Conservation (phyloP, 2,888 invertebrate species). For the Helicoverpa assulta region DNA sequence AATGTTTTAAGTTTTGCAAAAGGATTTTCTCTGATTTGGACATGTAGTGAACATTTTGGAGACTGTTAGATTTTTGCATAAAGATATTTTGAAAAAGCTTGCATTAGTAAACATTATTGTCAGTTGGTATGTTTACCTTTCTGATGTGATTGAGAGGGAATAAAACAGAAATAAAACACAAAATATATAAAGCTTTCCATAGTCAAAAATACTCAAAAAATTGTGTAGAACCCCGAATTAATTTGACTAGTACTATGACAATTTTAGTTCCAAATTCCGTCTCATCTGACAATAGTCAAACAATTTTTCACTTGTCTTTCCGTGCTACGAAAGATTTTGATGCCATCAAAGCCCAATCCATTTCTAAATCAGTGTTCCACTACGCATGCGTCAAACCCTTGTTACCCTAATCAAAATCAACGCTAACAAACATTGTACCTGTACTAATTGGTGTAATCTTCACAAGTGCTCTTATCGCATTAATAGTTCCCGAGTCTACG, state of each 20-base stretch:
- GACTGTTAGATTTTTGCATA: too few species aligned
- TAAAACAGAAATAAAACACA: too few species aligned
- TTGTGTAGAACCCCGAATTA: too few species aligned
- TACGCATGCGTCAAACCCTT: conserved; percentile 17
- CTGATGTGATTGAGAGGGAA: too few species aligned
- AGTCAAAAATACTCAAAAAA: too few species aligned
- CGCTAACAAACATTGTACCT: conserved; percentile 24
- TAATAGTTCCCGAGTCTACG: conserved; percentile 35
- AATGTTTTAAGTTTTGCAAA: neutral
- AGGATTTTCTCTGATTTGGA: neutral
- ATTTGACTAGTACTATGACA: too few species aligned
- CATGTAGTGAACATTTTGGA: too few species aligned
- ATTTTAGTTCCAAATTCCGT: neutral
- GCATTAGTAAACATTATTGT: too few species aligned
- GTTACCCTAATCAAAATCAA: conserved; percentile 22
- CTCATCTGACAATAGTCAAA: neutral
- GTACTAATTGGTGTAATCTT: conserved; percentile 39
- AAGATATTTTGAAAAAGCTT: too few species aligned
- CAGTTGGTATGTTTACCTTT: too few species aligned
- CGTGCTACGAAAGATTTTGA: neutral
- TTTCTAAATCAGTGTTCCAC: neutral
- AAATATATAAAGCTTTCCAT: too few species aligned
- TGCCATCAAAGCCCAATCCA: neutral
- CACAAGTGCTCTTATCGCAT: conserved; percentile 34
- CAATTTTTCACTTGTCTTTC: too few species aligned